Evolutionary conservation across 2,113 vertebrate species (phyloP).

Genomic region (Ramphastos sulfuratus): DNA sequence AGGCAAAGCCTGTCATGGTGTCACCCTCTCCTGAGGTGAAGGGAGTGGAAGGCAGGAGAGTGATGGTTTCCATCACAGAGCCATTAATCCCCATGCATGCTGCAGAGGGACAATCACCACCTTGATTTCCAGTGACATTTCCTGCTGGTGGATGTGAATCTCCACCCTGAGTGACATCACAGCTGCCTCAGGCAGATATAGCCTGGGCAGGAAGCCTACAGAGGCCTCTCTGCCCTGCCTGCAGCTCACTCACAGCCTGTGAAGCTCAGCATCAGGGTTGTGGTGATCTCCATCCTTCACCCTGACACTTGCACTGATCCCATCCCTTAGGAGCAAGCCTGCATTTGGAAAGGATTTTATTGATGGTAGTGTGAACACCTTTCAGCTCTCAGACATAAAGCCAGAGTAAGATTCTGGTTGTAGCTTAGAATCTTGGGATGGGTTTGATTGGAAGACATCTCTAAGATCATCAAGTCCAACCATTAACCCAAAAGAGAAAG

Average conservation of each 20-base stretch:
- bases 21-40: neutral
- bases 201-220: neutral
- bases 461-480: neutral
- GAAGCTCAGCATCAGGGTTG: neutral
- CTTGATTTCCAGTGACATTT: neutral
- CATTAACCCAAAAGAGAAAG: neutral
- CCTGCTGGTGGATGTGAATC: neutral
- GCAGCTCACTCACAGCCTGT: neutral
- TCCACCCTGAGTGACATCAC: neutral
- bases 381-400: neutral
- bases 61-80: neutral
- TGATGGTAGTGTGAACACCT: neutral
- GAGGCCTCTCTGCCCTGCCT: neutral
- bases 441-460: neutral
- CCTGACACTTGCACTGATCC: neutral
- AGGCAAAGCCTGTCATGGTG: neutral
- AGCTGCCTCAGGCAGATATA: neutral
- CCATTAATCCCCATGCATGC: rapidly evolving
- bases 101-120: rapidly evolving
- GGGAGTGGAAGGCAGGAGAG: neutral
- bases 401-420: neutral
- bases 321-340: neutral
- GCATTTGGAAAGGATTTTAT: neutral
- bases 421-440: neutral
- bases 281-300: neutral